Percentiles rank a stretch among this genome's conserved stretches.
Conservation (phyloP, 2,113 vertebrate genomes). For the Clarias magur region DNA sequence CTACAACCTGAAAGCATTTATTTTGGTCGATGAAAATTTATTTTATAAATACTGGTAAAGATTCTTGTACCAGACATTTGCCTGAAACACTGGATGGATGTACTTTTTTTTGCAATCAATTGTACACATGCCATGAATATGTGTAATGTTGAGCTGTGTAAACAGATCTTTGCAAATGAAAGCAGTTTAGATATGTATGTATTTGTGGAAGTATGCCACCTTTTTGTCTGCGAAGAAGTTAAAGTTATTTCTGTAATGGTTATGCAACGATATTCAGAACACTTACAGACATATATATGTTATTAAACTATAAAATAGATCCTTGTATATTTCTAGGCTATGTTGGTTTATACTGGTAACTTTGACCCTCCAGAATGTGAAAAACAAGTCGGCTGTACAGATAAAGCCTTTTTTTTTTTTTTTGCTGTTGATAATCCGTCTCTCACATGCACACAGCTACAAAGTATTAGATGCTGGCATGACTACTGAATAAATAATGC, state of each 20-base stretch:
- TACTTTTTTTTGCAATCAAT: background rate
- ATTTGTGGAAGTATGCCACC: background rate
- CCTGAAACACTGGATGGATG: background rate
- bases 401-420: background rate
- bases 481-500: background rate
- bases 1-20: background rate
- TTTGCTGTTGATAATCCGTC: background rate
- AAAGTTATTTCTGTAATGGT: background rate
- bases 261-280: background rate
- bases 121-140: background rate
- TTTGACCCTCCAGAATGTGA: background rate
- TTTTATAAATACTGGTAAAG: background rate
- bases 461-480: slow-evolving; percentile 10
- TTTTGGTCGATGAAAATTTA: background rate
- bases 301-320: background rate
- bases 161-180: background rate
- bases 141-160: no score
- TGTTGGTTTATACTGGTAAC: background rate
- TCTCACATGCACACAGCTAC: slow-evolving; percentile 11
- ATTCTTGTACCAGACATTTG: background rate
- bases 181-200: no score
- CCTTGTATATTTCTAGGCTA: background rate
- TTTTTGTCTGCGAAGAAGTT: background rate
- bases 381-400: slow-evolving; percentile 1
- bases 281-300: no score